A percentile compares a stretch with the other conserved stretches of the same genome.
phyloP scores from a whole-genome alignment of 2,797 vertebrate species.

The Denticeps clupeoides region DNA sequence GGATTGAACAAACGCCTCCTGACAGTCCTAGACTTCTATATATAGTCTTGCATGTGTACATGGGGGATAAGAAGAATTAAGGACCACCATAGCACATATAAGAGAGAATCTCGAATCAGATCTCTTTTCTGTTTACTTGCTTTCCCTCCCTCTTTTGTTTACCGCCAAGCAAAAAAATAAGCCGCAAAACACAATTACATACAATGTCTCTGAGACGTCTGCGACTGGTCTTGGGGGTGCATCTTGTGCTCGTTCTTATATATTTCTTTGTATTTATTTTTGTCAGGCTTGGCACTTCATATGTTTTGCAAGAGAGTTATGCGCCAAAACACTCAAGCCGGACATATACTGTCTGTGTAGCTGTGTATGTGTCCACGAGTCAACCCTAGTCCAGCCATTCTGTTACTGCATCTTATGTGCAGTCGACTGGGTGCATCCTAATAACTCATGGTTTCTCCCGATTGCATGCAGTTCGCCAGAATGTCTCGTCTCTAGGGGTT shows the following conservation, averaged over 20 bases:
- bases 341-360: slow-evolving; percentile 69
- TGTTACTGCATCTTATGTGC: slow-evolving; percentile 46
- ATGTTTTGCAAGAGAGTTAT: slow-evolving; percentile 64
- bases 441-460: slow-evolving; percentile 89
- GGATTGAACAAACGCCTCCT: slow-evolving; percentile 57
- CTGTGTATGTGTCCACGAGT: slow-evolving; percentile 70
- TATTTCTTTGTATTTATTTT: too few species aligned
- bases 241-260: slow-evolving; percentile 69
- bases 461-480: slow-evolving; percentile 94
- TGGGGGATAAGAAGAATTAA: slow-evolving; percentile 36
- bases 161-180: slow-evolving; percentile 25
- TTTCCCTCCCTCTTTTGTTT: slow-evolving; percentile 7
- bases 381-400: slow-evolving; percentile 41
- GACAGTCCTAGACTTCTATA: slow-evolving; percentile 44
- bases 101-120: slow-evolving; percentile 11
- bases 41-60: slow-evolving; percentile 34
- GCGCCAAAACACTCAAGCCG: slow-evolving; percentile 53
- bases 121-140: not conserved
- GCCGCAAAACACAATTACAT: slow-evolving; percentile 49
- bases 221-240: slow-evolving; percentile 67
- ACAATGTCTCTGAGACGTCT: slow-evolving; percentile 45
- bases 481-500: slow-evolving; percentile 98
- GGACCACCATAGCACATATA: too few species aligned
- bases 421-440: slow-evolving; percentile 63
- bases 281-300: slow-evolving; percentile 56